Evolutionary conservation across 2,888 invertebrate species (phyloP).

Genomic region (Norana najaformis): DNA sequence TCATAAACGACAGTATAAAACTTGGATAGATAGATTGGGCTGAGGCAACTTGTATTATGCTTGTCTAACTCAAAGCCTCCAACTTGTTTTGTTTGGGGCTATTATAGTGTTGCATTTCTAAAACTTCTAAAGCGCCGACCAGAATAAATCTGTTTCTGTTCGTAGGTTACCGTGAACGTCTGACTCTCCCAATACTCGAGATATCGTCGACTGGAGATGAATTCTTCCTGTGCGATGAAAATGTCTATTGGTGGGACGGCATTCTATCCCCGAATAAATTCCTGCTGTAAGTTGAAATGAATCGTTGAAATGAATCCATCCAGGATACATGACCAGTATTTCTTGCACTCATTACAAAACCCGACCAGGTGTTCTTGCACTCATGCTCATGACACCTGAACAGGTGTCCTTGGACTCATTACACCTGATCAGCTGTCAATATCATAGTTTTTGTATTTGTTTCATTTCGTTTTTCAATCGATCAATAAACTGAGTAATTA

Average conservation of each 20-base stretch:
- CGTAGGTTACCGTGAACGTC: constrained; percentile 31
- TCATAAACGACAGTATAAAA: no score
- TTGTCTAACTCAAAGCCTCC: no score
- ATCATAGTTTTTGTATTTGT: not conserved
- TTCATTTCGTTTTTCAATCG: not conserved
- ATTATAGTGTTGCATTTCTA: not conserved
- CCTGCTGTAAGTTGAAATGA: not conserved
- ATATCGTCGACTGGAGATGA: constrained; percentile 33
- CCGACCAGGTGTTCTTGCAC: not conserved
- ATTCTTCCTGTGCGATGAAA: constrained; percentile 33
- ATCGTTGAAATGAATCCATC: not conserved
- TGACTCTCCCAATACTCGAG: constrained; percentile 34
- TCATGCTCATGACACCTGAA: not conserved
- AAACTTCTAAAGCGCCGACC: not conserved
- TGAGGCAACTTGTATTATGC: no score
- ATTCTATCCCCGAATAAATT: constrained; percentile 33
- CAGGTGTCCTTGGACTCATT: not conserved
- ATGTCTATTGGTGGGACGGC: constrained; percentile 35
- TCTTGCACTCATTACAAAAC: not conserved
- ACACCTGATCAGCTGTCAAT: not conserved
- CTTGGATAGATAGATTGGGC: no score
- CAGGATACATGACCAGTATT: not conserved
- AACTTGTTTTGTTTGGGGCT: no score
- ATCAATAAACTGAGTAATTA: not conserved
- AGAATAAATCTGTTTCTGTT: not conserved